Conservation (phyloP, 2,888 invertebrate species). For the Agrilus cyanescens region DNA sequence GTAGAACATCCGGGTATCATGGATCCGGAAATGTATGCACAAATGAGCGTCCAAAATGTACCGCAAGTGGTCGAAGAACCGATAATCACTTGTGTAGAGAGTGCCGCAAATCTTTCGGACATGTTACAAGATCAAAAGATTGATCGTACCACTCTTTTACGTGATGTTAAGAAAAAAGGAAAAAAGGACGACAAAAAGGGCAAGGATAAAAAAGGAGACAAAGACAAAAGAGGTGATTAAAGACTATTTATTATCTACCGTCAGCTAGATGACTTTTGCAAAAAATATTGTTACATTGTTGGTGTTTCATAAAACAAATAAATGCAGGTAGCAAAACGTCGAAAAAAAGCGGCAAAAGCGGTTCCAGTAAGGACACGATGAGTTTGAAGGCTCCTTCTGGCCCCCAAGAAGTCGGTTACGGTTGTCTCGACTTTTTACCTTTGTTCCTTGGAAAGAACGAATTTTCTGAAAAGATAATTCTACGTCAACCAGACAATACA, state of each 20-base stretch:
- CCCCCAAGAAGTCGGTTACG: constrained; percentile 13
- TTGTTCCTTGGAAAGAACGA: constrained; percentile 17
- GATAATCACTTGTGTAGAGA: constrained; percentile 14
- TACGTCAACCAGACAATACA: constrained; percentile 19
- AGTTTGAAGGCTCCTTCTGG: background rate
- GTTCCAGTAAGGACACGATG: background rate
- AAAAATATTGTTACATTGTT: background rate
- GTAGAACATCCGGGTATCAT: constrained; percentile 20
- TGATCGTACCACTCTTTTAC: no score
- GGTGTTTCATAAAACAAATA: constrained; percentile 1
- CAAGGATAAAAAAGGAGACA: background rate
- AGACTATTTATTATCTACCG: background rate
- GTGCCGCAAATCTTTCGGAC: constrained; percentile 23
- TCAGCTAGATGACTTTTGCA: no score
- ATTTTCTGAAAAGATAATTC: constrained; percentile 13
- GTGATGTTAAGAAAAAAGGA: background rate
- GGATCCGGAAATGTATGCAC: constrained; percentile 17
- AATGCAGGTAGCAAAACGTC: constrained; percentile 7
- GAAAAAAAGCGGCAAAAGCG: constrained; percentile 1
- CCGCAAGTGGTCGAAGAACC: constrained; percentile 2
- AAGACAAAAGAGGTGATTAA: background rate
- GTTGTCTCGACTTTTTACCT: constrained; percentile 18
- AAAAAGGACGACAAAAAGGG: background rate
- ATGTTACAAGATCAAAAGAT: no score
- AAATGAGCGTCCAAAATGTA: constrained; percentile 14